phyloP scores from a whole-genome alignment of 1,140 invertebrate genomes.

The Heliothis subflexa region DNA sequence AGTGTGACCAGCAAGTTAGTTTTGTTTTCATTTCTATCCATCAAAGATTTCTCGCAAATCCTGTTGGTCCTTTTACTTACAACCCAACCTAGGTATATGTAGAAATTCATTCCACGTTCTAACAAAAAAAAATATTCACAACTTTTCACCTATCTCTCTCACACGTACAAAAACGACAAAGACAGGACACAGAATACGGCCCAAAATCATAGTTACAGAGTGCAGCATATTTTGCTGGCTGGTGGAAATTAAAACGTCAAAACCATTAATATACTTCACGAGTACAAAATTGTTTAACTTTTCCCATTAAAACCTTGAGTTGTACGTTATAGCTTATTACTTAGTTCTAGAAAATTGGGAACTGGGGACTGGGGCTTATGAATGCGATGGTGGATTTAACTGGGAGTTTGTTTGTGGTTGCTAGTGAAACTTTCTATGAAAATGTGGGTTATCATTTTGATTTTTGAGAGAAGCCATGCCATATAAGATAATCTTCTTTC shows the following conservation, averaged over 20 bases:
- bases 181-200: background rate
- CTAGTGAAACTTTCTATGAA: background rate
- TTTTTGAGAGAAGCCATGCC: no score
- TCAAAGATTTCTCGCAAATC: background rate
- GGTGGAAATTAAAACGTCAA: constrained; percentile 46
- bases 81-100: no score
- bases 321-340: constrained; percentile 32
- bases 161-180: constrained; percentile 4
- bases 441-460: no score
- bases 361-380: background rate
- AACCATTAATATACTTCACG: constrained; percentile 46
- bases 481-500: no score
- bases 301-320: constrained; percentile 38
- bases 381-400: constrained; percentile 5
- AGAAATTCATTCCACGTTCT: no score
- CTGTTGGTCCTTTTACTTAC: no score
- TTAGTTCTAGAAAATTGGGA: constrained; percentile 8
- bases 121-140: background rate
- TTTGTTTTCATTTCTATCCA: no score
- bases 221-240: constrained; percentile 19
- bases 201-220: constrained; percentile 2
- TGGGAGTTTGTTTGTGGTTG: background rate
- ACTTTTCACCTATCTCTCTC: background rate
- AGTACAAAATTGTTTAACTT: constrained; percentile 45
- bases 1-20: no score